Conservation (phyloP, 2,797 vertebrate species). For the Sylvia borin region DNA sequence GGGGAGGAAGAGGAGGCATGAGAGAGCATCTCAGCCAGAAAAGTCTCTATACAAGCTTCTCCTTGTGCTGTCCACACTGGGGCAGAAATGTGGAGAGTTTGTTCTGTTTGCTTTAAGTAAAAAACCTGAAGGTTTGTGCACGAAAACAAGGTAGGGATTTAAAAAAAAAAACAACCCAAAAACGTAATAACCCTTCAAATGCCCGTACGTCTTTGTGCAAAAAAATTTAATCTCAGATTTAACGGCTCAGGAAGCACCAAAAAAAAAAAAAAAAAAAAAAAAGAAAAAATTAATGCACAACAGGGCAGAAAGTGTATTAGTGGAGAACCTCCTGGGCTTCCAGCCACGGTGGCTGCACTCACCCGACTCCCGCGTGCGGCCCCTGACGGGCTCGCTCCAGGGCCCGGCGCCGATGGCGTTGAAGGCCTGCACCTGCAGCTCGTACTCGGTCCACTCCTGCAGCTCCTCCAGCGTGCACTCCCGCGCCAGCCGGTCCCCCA, state of each 20-base stretch:
- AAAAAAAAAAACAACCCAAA: neutral
- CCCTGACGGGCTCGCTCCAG: slow-evolving; percentile 85
- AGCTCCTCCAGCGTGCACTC: slow-evolving; percentile 86
- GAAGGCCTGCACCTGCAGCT: slow-evolving; percentile 90
- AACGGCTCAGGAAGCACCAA: neutral
- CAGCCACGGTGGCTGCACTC: neutral
- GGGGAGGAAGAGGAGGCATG: neutral
- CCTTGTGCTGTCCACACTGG: rapidly evolving
- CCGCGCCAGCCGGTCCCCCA: slow-evolving; percentile 78
- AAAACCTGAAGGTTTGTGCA: neutral
- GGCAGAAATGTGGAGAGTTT: neutral
- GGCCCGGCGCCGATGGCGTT: slow-evolving; percentile 92
- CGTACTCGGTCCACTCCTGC: slow-evolving; percentile 90
- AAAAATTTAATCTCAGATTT: neutral
- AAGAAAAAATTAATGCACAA: too few relatives aligned
- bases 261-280: neutral
- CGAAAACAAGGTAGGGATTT: neutral
- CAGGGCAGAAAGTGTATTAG: too few relatives aligned
- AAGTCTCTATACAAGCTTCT: neutral
- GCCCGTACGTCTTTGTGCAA: neutral
- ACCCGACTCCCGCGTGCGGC: slow-evolving; percentile 90
- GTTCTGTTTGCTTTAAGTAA: neutral
- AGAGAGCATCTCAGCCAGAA: neutral
- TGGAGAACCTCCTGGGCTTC: rapidly evolving
- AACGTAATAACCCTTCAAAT: neutral